Evolutionary conservation across 1,140 invertebrate species (phyloP), one percentile per base, ranked within the genome.

Genomic region (Leptinotarsa defecta): DNA sequence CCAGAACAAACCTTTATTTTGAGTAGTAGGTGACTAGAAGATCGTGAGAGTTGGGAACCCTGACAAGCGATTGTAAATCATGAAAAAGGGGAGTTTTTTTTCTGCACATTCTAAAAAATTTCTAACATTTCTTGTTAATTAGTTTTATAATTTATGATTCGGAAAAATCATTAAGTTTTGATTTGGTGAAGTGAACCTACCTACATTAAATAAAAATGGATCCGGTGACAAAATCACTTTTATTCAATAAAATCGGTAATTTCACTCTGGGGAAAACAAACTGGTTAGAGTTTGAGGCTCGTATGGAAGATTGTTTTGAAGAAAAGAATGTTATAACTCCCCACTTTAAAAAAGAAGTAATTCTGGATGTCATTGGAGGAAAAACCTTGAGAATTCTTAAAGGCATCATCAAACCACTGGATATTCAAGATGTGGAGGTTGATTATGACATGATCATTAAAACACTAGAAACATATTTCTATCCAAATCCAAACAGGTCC

Each of bases 231-330:
- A 43, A 43, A 43, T 1, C 34, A 43, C 3, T 11, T 43, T 43
- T 43, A 43, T 3, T 6, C 15, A 19, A 15, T 20, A 34, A 68
- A 68, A 48, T 68, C 17, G 67, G 67, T 68, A 43, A 24, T 13
- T 68, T 68, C 34, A 20, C 3, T 24, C 19, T 0, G 5, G 67
- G 52, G 4, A 49, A 17, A 43, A 68, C 67, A 67, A 19, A 67
- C n/a, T 68, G 67, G 67, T 5, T 68, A 3, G 67, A 68, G 43
- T 68, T 43, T 68, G 15, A 34, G n/a, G 43, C 15, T 34, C 13
- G 19, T n/a, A 68, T 68, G 34, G 67, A 68, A 43, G n/a, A 13
- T 43, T 68, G n/a, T 68, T 68, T 68, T 19, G 15, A 68, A 43
- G 67, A 24, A 65, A 15, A 22, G 13, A 27, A 27, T 65, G 2